Conservation (phyloP, 2,888 invertebrate species). For the Falcaria lacertinaria region DNA sequence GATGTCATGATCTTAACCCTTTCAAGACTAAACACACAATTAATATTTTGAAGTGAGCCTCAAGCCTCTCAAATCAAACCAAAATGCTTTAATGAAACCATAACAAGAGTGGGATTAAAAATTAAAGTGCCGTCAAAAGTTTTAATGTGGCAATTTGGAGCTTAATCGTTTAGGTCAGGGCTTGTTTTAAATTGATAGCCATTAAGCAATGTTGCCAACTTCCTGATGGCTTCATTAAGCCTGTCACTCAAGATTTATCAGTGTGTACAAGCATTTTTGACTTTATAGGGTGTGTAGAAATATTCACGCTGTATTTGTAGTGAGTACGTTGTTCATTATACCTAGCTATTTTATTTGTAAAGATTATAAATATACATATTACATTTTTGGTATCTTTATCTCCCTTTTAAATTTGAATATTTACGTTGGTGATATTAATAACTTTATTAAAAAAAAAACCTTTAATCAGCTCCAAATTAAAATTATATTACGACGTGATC, state of each 20-base stretch:
- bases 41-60: slow-evolving; percentile 1
- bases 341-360: too few species aligned
- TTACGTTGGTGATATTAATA: too few species aligned
- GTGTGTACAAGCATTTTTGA: not conserved
- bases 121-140: slow-evolving; percentile 37
- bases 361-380: too few species aligned
- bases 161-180: slow-evolving; percentile 29
- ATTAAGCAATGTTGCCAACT: slow-evolving; percentile 22
- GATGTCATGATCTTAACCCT: not conserved
- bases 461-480: too few species aligned
- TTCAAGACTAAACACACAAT: not conserved
- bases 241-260: slow-evolving; percentile 15
- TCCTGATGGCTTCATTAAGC: slow-evolving; percentile 23
- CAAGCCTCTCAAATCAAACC: slow-evolving; percentile 7
- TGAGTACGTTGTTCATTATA: too few species aligned
- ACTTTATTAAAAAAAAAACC: too few species aligned
- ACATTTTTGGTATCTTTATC: too few species aligned
- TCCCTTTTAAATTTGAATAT: too few species aligned
- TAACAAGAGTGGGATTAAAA: slow-evolving; percentile 26
- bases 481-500: too few species aligned
- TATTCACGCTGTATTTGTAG: too few species aligned
- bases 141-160: slow-evolving; percentile 34
- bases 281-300: not conserved
- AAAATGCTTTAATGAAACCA: slow-evolving; percentile 12
- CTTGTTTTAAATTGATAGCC: slow-evolving; percentile 31